Conservation (phyloP, 1,140 invertebrate genomes). For the Drosophila grimshawi region DNA sequence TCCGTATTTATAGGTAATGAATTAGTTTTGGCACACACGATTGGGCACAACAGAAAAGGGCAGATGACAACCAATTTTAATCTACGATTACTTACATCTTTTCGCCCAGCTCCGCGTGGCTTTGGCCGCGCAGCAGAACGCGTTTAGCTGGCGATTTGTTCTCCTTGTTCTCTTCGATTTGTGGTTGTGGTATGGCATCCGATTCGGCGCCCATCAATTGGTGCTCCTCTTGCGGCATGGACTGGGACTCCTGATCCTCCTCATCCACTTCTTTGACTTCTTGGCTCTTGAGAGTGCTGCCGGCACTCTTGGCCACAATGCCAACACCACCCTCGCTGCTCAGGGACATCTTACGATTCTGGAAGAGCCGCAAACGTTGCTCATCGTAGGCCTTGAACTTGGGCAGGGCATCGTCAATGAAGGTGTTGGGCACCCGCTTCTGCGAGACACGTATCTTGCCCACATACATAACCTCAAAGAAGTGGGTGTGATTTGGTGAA, state of each 20-base stretch:
- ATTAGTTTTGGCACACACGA: slow-evolving; percentile 30
- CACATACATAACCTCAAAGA: slow-evolving; percentile 94
- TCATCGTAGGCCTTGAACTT: slow-evolving; percentile 93
- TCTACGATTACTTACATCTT: slow-evolving; percentile 73
- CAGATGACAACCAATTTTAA: slow-evolving; percentile 23
- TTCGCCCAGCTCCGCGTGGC: slow-evolving; percentile 71
- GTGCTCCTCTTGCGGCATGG: slow-evolving; percentile 43
- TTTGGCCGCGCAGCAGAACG: slow-evolving; percentile 65
- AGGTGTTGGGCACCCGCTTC: slow-evolving; percentile 93
- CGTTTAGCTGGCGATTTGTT: slow-evolving; percentile 72
- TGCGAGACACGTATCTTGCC: slow-evolving; percentile 94
- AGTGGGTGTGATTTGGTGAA: slow-evolving; percentile 93
- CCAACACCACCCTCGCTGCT: slow-evolving; percentile 72
- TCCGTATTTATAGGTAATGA: slow-evolving; percentile 13
- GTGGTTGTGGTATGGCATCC: slow-evolving; percentile 53
- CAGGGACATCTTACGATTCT: slow-evolving; percentile 82
- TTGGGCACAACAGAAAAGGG: slow-evolving; percentile 14
- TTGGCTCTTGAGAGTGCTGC: slow-evolving; percentile 57
- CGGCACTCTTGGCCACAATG: slow-evolving; percentile 59
- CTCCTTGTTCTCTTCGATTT: slow-evolving; percentile 69
- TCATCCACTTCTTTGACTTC: slow-evolving; percentile 78
- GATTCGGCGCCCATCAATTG: slow-evolving; percentile 59
- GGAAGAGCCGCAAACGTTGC: slow-evolving; percentile 87
- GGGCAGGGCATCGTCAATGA: slow-evolving; percentile 95
- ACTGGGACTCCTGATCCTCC: slow-evolving; percentile 42